Base-by-base conservation (phyloP, 2,113 vertebrate species). In the Pygoscelis adeliae region DNA sequence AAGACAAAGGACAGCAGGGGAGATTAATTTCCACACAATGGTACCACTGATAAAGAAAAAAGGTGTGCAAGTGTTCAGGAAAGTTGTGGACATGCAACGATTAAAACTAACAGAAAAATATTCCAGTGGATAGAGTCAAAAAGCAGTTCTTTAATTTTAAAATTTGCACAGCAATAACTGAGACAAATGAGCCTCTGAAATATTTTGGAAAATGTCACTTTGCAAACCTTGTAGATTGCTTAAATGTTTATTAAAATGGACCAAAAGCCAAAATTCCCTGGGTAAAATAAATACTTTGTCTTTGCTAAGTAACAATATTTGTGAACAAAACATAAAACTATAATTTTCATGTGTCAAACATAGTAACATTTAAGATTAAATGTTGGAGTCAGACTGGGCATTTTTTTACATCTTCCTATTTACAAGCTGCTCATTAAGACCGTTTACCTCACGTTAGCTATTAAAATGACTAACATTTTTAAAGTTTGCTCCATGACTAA, bases 161-260 rank as follows among this genome's bases (percentile, higher is more conserved):
- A 83, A 88, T 93, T 85, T 93, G 77, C 66, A 82, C 61, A 83
- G 85, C 42, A 87, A 47, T 73, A 87, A 85, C 65, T 6, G 50
- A 85, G 59, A 83, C 32, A 91, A 93, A 90, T 2, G 38, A 82
- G 76, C 50, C 74, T 83, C 73, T 72, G 72, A 84, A 87, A 78
- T 86, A 96, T 87, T 89, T 92, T 96, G 71, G 81, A 95, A 96
- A 95, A 96, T 58, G 93, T 96, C 93, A 97, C 71, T 87, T 96
- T 91, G 65, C 84, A 92, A 95, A 97, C 65, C 73, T 73, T 69
- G 88, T 92, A 96, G 96, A 91, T 95, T 96, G 82, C 93, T 97
- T 87, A 94, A 97, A 93, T 95, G 95, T 98, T 98, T 98, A 98
- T 98, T 98, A 97, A 97, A 96, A 96, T 83, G 83, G 80, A 97